Base-by-base conservation (phyloP, 2,113 vertebrate species). In the Rattus rattus region DNA sequence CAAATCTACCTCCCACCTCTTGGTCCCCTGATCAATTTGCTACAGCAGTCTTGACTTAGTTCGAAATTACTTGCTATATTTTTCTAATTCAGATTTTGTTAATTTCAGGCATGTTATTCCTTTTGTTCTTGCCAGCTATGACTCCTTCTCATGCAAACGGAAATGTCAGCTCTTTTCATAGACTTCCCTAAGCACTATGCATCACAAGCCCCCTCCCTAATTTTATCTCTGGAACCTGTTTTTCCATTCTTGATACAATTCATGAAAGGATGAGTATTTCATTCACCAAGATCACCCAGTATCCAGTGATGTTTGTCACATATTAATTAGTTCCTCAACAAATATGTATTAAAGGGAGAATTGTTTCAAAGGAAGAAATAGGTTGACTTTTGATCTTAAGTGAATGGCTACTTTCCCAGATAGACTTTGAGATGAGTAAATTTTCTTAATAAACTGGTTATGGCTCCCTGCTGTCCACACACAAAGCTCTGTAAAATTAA, bases 381-480 rank as follows among this genome's bases (percentile, higher is more conserved):
- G 8, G 39, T 73, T 69, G 54, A 28, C 2, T 1, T 88, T 94
- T 88, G 49, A 73, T 76, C 22, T 73, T 9, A 20, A 93, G 61
- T 65, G 22, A 92, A 92, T 36, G 19, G 7, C 7, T 77, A 30
- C 26, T 72, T 83, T 94, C 26, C 86, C 91, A 92, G 22, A 13
- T 7, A 52, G 0, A 11, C 49, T 65, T 94, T 94, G 5, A 88
- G 92, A 89, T 75, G 17, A 19, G 13, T 36, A 90, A 49, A n/a
- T 81, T 94, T 61, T 92, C 79, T 73, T 67, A 84, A 83, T 90
- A 80, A 87, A 61, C 36, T 92, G 61, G 20, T 92, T 91, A 95
- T 19, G 12, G 1, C 7, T 97, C 19, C 88, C 30, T 90, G 61
- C 19, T 5, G 54, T 63, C 43, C 33, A 84, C 11, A 83, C 1